Evolutionary conservation across 2,888 invertebrate genomes (phyloP), one percentile per base, ranked within the genome.

Genomic region (Odontocolon sp.): DNA sequence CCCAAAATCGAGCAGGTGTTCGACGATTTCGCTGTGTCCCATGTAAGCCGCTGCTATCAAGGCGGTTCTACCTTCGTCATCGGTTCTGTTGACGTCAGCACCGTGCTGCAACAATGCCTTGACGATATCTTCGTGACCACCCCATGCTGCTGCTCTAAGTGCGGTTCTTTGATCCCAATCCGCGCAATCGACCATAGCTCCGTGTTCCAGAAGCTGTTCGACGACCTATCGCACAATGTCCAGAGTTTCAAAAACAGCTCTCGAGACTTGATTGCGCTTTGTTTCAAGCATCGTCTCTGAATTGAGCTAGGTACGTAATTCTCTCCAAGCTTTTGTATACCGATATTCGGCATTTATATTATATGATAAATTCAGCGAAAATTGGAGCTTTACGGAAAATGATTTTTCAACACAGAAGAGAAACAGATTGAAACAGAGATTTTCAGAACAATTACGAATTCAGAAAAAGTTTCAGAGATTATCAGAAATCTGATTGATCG

Each of bases 31-130:
- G n/a, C 95, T 95, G 91, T 98, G 97, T 0, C 97, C 97, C 98
- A 98, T 98, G 91, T 98, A 98, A 0, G 98, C 97, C 14, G 98
- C 98, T 0, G 98, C 98, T 80, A 98, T 96, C 45, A 98, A 92
- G 0, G 98, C 97, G 0, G 98, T 98, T 80, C 98, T 93, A 11
- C 96, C 97, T 88, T 97, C 97, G 28, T 96, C 95, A 91, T 98
- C 98, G 2, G 96, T 95, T 18, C 94, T 93, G 90, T 96, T 96
- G 0, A 96, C 95, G 83, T 93, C 93, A 0, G 96, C 96, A 0
- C 96, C 95, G 57, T 95, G 94, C 70, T 94, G 94, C 47, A 96
- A 91, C 11, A 96, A 92, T 3, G 95, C 94, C 80, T 94, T 93
- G 0, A 96, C 94, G 50, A 96, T 96, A 81, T 96, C 95, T 83